Evolutionary conservation across 2,888 invertebrate genomes (phyloP).

Genomic region (Phortica magna): DNA sequence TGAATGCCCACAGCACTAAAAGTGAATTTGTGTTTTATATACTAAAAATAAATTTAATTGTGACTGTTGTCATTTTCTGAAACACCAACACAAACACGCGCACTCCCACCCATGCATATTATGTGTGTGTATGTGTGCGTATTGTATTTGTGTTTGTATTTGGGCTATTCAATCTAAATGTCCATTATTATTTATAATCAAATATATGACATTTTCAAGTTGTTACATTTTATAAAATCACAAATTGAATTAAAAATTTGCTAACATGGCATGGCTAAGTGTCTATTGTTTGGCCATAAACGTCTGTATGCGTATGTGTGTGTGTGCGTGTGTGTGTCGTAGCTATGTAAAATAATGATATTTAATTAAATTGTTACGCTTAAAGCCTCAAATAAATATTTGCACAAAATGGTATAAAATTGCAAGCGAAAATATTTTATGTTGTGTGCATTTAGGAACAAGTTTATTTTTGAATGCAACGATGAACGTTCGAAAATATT

Average conservation of each 20-base stretch:
- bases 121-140: not conserved
- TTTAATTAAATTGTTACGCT: too few relatives aligned
- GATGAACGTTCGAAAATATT: too few relatives aligned
- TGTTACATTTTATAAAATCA: not conserved
- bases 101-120: not conserved
- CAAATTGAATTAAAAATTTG: not conserved
- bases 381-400: too few relatives aligned
- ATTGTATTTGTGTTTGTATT: not conserved
- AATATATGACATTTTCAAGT: not conserved
- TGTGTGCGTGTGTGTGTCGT: too few relatives aligned
- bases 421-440: too few relatives aligned
- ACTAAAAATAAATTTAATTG: slow-evolving; percentile 23
- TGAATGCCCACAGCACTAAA: not conserved
- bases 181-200: not conserved
- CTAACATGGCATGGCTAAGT: not conserved
- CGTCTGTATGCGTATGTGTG: too few relatives aligned
- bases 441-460: too few relatives aligned
- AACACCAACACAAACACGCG: slow-evolving; percentile 18
- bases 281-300: too few relatives aligned
- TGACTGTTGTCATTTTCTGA: not conserved
- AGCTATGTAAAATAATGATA: too few relatives aligned
- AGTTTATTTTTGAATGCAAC: too few relatives aligned
- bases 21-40: slow-evolving; percentile 15
- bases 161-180: not conserved
- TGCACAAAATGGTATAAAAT: too few relatives aligned